phyloP scores from a whole-genome alignment of 2,113 vertebrate species.

The Alethe castanea region DNA sequence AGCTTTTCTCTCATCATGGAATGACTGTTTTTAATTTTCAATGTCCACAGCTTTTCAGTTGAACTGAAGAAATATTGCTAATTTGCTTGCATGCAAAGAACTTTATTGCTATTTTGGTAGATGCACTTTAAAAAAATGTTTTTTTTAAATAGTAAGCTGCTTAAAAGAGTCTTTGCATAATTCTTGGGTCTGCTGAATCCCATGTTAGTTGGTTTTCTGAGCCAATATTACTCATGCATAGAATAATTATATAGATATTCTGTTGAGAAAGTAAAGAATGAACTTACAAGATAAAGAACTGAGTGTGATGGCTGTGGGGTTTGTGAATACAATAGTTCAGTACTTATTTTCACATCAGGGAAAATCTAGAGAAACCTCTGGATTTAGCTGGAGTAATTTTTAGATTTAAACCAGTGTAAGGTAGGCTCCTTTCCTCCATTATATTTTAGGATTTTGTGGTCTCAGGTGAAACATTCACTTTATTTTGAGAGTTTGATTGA shows the following conservation, averaged over 20 bases:
- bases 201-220: constrained; percentile 29
- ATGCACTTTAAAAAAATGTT: not conserved
- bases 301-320: not conserved
- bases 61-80: not conserved
- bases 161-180: constrained; percentile 51
- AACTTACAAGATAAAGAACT: not conserved
- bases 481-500: not conserved
- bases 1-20: not conserved
- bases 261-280: not conserved
- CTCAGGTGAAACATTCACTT: not conserved
- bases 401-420: not conserved
- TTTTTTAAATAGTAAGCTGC: constrained; percentile 37
- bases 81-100: not conserved
- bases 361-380: not conserved
- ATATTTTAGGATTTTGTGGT: not conserved
- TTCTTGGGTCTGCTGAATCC: constrained; percentile 26
- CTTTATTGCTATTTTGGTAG: not conserved
- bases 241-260: constrained; percentile 19
- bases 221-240: not conserved
- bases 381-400: not conserved
- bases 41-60: not conserved
- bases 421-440: not conserved
- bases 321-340: not conserved
- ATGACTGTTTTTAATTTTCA: not conserved
- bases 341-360: not conserved